A percentile compares a stretch with the other conserved stretches of the same genome.
These are phyloP conservation scores for Psilopogon haemacephalus DNA, from an alignment of 2,113 vertebrate species.

Conservation along the genomic window DNA sequence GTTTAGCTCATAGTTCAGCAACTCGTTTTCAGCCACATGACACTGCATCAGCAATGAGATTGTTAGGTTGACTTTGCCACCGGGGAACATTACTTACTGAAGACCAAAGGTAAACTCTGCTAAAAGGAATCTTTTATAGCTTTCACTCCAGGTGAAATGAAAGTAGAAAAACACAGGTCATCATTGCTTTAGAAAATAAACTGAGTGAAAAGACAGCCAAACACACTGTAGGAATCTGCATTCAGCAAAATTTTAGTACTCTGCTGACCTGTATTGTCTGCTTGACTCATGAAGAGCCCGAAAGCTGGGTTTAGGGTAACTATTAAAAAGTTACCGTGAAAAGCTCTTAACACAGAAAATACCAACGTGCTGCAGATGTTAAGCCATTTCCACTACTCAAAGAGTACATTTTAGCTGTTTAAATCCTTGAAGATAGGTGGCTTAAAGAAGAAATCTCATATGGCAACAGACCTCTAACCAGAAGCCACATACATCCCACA, in stretches of 20 bases:
- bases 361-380: not conserved
- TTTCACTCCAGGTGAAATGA: not conserved
- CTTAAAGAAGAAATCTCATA: not conserved
- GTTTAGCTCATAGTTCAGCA: not conserved
- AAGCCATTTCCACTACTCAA: not conserved
- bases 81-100: not conserved
- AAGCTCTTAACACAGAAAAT: not conserved
- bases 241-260: not conserved
- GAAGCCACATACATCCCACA: not conserved
- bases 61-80: not conserved
- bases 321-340: not conserved
- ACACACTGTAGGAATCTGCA: not conserved
- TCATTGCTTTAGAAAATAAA: not conserved
- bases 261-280: not conserved
- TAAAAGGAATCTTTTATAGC: not conserved
- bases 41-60: accelerated
- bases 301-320: not conserved
- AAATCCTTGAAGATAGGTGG: not conserved
- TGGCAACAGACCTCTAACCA: not conserved
- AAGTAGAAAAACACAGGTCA: accelerated
- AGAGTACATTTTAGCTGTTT: not conserved
- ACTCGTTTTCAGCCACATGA: not conserved
- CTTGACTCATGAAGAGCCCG: not conserved
- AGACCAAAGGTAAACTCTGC: not conserved
- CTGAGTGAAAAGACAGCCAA: not conserved